Base-by-base conservation (phyloP, 1,140 invertebrate genomes). In the Dufourea novaeangliae region DNA sequence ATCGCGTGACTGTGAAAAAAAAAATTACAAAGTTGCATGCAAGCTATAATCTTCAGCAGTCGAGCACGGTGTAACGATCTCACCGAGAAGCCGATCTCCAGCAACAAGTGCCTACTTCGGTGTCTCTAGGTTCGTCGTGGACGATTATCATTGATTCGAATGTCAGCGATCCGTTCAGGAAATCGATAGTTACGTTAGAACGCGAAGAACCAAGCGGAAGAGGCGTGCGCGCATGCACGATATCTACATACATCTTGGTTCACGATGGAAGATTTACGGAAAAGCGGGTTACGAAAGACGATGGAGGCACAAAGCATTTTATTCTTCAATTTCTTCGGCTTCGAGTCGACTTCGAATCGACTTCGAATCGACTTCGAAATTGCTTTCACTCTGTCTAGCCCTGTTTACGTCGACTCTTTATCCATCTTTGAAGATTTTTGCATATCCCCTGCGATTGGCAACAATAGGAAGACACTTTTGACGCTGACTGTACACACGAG, bases 261-360 rank as follows among this genome's bases (percentile, higher is more conserved):
- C n/a, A 20, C 39, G 41, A 37, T n/a, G 29, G 32, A 72, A 34
- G 5, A 25, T 39, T 59, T n/a, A 22, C 6, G n/a, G 17, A 25
- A 1, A 17, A 50, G 10, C 25, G 39, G 11, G 29, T n/a, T n/a
- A n/a, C n/a, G n/a, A n/a, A 71, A 61, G 62, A 52, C n/a, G 41
- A 14, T 22, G 17, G 22, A n/a, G n/a, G 50, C 12, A 56, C 71
- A 74, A 74, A 74, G 62, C 46, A 56, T 64, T 46, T 56, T 32
- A 66, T 67, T 74, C 41, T 67, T 67, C 71, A 67, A 74, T 74
- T 66, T 39, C 61, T 66, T 67, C 62, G 44, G 22, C 57, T 63
- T 37, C 4, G 56, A 71, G 61, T 71, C 37, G 56, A 73, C 44
- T 73, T 73, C 37, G 7, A 37, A 37, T 37, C 8, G 34, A 3